Conservation (phyloP, 92 coral and sea anemone species). For the Bergia puertoricense region DNA sequence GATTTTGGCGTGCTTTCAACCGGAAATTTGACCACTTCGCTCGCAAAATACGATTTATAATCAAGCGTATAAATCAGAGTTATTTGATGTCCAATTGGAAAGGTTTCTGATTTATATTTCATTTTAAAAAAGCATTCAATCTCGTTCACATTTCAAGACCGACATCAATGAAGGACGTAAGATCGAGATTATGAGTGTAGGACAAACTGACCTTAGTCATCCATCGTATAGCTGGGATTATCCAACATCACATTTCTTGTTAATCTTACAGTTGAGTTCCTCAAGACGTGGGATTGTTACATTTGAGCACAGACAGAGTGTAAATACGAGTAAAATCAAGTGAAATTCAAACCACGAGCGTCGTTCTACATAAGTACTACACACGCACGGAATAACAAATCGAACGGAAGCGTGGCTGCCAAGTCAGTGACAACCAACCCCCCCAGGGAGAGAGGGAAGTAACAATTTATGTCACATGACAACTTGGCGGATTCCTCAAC, state of each 20-base stretch:
- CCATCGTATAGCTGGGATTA: conserved; percentile 23
- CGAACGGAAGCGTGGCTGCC: conserved; percentile 55
- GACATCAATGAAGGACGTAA: not conserved
- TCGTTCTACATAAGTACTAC: not conserved
- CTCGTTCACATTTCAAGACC: not conserved
- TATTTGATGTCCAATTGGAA: not conserved
- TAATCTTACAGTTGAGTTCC: not conserved
- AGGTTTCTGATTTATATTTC: not conserved
- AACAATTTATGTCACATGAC: conserved; percentile 36
- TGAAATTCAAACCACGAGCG: conserved; percentile 45
- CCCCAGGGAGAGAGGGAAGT: conserved; percentile 17
- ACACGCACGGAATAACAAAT: conserved; percentile 54
- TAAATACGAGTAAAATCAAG: not conserved
- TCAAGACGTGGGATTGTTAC: conserved; percentile 1
- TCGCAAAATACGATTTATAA: not conserved
- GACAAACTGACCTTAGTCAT: conserved; percentile 10
- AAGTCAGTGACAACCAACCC: conserved; percentile 18
- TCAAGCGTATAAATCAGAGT: not conserved
- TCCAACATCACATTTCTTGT: conserved; percentile 21
- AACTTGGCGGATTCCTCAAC: not conserved
- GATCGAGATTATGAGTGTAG: not conserved
- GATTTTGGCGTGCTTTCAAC: not conserved
- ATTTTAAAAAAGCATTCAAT: not conserved
- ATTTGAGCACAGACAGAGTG: conserved; percentile 14
- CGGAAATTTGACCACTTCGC: conserved; percentile 1